phyloP scores from a whole-genome alignment of 2,797 vertebrate genomes.

The Lepidocolaptes lacrymiger region DNA sequence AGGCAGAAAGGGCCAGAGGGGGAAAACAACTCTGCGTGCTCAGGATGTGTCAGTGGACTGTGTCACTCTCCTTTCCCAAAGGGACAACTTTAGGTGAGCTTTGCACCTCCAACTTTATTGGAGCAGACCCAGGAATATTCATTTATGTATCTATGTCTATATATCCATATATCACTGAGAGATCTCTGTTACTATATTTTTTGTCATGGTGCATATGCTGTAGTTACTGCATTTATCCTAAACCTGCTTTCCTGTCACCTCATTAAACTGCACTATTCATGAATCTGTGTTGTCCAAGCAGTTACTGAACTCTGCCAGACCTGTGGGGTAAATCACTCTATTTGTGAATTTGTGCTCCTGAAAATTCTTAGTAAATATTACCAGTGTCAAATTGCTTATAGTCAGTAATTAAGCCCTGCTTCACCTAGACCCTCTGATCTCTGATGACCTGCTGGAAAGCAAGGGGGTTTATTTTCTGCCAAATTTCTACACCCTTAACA shows the following conservation, averaged over 20 bases:
- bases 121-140: neutral
- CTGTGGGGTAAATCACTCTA: neutral
- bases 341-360: neutral
- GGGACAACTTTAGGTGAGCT: neutral
- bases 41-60: too few relatives aligned
- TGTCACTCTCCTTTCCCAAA: neutral
- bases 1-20: neutral
- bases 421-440: neutral
- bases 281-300: neutral
- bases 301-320: neutral
- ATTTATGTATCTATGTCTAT: neutral
- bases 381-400: neutral
- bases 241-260: neutral
- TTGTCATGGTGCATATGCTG: neutral
- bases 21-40: neutral
- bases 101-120: neutral
- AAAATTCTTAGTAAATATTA: neutral
- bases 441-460: neutral
- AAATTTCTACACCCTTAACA: neutral
- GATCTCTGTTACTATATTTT: neutral
- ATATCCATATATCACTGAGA: neutral
- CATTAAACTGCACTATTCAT: fast-evolving
- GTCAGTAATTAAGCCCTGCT: neutral
- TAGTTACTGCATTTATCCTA: neutral
- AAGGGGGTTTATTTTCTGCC: neutral